Conservation (phyloP, 2,113 vertebrate genomes). For the Cyphomyrus discorhynchus region DNA sequence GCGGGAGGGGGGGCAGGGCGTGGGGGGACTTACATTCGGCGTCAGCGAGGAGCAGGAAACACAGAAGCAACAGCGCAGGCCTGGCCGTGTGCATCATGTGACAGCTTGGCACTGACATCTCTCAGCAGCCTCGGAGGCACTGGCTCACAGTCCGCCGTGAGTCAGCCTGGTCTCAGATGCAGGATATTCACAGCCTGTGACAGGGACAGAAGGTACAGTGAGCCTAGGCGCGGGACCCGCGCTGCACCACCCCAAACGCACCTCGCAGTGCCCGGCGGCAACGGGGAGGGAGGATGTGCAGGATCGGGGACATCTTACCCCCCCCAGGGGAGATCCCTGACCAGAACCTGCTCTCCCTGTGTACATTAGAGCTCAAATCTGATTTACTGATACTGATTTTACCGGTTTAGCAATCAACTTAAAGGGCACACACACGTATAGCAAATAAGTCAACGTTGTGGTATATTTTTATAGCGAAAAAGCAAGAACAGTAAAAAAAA, state of each 20-base stretch:
- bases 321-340: neutral
- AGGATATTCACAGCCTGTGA: slow-evolving; percentile 84
- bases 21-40: slow-evolving; percentile 81
- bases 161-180: slow-evolving; percentile 76
- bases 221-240: slow-evolving; percentile 60
- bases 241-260: slow-evolving; percentile 27
- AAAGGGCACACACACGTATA: neutral
- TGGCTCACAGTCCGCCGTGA: slow-evolving; percentile 71
- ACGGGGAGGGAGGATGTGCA: too few relatives aligned
- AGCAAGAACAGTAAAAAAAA: neutral
- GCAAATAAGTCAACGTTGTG: neutral
- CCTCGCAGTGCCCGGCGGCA: neutral
- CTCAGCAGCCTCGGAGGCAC: slow-evolving; percentile 73
- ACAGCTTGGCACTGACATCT: slow-evolving; percentile 79
- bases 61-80: slow-evolving; percentile 72
- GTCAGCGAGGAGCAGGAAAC: slow-evolving; percentile 69
- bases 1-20: neutral
- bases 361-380: neutral
- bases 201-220: slow-evolving; percentile 48
- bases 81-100: slow-evolving; percentile 76
- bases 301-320: neutral
- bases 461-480: neutral
- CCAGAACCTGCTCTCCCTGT: neutral
- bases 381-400: neutral
- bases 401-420: neutral